Evolutionary conservation across 2,113 vertebrate species (phyloP), one percentile per base, ranked within the genome.

Genomic region (Microcebus murinus): DNA sequence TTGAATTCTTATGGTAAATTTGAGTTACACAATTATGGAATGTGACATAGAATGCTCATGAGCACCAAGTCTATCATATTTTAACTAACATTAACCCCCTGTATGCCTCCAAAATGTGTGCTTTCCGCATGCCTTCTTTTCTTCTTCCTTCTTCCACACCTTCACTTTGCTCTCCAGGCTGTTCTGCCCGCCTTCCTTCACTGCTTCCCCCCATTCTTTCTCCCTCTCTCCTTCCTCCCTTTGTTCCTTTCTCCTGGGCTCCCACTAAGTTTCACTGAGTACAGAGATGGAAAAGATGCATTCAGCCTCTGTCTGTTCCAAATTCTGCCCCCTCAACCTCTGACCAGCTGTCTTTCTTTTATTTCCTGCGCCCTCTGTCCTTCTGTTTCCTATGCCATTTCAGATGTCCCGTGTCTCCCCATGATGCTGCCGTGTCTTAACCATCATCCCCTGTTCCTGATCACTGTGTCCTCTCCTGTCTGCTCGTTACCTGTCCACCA

Each of bases 261-360:
- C 55, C 65, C 65, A 65, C 36, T 73, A 36, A 94, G 82, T 95
- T 90, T 83, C 91, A 45, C 31, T 59, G 87, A 84, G 50, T 42
- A 48, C 83, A 87, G 83, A 77, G 39, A 91, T 80, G 79, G 83
- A 61, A 92, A 94, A 42, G 63, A 76, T 87, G 45, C 34, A 17
- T 59, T 93, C 68, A 29, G 20, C 70, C 91, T 83, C 67, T 50
- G 25, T 87, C 48, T 95, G 48, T 97, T 97, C 81, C 90, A 92
- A 57, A 68, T 95, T 88, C 96, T 97, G 87, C 95, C 93, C 89
- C 93, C 94, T 97, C 96, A 88, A 96, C 96, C 96, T 97, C 96
- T 97, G 96, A 57, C 96, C 96, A 97, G 96, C 96, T 97, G 96
- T 96, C 95, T 96, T 73, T 89, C 92, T 79, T 88, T 87, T 86